phyloP scores from a whole-genome alignment of 2,888 invertebrate genomes.

The Callosobruchus maculatus region DNA sequence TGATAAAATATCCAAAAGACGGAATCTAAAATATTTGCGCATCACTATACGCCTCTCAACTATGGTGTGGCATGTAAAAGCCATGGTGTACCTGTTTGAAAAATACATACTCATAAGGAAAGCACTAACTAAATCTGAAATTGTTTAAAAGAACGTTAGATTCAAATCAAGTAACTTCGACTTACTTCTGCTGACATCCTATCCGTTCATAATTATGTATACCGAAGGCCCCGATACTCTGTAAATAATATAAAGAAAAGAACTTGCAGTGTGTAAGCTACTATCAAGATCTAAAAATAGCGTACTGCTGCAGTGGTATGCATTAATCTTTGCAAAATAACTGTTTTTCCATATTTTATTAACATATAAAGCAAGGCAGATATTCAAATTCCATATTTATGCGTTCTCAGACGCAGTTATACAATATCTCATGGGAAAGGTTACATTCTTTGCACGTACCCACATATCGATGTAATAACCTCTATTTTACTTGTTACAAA shows the following conservation, averaged over 20 bases:
- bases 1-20: no score
- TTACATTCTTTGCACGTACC: neutral
- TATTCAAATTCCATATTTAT: neutral
- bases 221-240: no score
- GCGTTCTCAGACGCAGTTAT: neutral
- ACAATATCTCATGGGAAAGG: neutral
- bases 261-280: neutral
- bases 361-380: neutral
- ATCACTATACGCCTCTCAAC: no score
- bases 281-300: neutral
- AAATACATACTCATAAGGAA: no score
- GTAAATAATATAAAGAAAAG: neutral
- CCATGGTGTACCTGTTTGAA: no score
- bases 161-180: no score
- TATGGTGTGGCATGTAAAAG: no score
- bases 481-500: neutral
- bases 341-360: neutral
- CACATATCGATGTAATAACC: neutral
- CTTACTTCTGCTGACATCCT: no score
- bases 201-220: no score
- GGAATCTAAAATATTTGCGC: no score
- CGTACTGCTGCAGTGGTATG: neutral
- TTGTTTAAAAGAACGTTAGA: no score
- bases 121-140: no score
- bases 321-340: neutral